These are phyloP conservation scores for Myiagra hebetior DNA, from an alignment of 2,113 vertebrate species.

Conservation along the genomic window DNA sequence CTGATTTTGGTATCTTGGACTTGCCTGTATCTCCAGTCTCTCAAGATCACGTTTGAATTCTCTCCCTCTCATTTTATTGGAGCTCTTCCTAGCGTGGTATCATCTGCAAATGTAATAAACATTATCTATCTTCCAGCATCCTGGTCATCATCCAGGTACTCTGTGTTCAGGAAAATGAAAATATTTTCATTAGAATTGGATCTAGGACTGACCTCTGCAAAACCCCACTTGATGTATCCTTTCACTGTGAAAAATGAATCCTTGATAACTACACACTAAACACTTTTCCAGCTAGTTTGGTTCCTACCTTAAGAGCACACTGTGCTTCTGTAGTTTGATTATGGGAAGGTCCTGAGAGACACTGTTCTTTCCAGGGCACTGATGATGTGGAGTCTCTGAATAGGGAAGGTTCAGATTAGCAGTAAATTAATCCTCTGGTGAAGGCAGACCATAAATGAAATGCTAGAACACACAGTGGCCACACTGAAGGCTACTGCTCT, in stretches of 20 bases:
- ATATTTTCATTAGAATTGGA: neutral
- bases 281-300: conserved; percentile 1
- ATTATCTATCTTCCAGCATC: conserved; percentile 17
- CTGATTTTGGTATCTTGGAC: neutral
- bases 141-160: conserved; percentile 37
- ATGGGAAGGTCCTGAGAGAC: neutral
- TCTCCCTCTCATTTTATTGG: neutral
- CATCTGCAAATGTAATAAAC: conserved; percentile 44
- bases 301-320: neutral
- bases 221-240: neutral
- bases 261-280: neutral
- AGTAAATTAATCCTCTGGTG: conserved; percentile 26
- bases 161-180: conserved; percentile 10
- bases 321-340: neutral
- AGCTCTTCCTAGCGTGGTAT: neutral
- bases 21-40: neutral
- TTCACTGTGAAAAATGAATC: conserved; percentile 11
- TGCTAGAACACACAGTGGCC: neutral
- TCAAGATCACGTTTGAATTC: neutral
- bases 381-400: neutral
- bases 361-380: neutral
- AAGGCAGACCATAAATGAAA: conserved; percentile 22
- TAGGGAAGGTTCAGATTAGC: neutral
- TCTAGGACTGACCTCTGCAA: conserved; percentile 26
- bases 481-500: neutral